Base-by-base conservation (phyloP, 2,113 vertebrate species). In the Brachionichthys hirsutus region DNA sequence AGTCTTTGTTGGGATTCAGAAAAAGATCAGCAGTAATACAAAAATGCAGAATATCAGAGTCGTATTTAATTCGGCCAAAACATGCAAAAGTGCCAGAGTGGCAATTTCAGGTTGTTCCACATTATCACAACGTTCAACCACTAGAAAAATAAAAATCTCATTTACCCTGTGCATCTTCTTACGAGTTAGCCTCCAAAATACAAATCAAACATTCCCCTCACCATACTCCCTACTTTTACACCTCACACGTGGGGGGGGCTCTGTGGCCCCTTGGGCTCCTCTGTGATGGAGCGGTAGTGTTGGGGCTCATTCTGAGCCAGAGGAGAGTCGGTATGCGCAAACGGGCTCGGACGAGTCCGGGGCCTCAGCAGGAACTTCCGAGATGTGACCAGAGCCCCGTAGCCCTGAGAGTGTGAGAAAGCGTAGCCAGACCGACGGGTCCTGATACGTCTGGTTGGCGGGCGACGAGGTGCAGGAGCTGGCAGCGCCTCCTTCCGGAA, bases 361-460 rank as follows among this genome's bases (percentile, higher is more conserved):
- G 85, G 82, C 11, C 72, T 88, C 47, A 86, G 67, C 68, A 92
- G 67, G 78, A 90, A 91, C 62, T 86, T 89, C 1, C 91, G 88
- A 0, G 97, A 98, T n/a, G 92, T 98, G 45, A 98, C 94, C 83
- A 98, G 94, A 4, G 92, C 90, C 1, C 97, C 97, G 3, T 94
- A 98, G 56, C 97, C 97, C 0, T 93, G 87, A 24, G 92, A 78
- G 62, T 98, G 97, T n/a, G 97, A 94, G 88, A 99, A 98, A 14
- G 97, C 97, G 2, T 99, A 99, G 52, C 94, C 94, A 0, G 97
- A 98, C 13, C 94, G 93, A 0, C 92, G 93, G 3, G 91, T 88
- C 75, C 90, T 90, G 74, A 90, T 44, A 0, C 89, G 87, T 12
- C 86, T 88, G 46, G 73, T 0, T 2, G 44, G 89, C 8, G 64